Percentiles rank a stretch among this genome's conserved stretches.
phyloP scores from a whole-genome alignment of 2,797 vertebrate species.

The Kryptolebias ocellatus region DNA sequence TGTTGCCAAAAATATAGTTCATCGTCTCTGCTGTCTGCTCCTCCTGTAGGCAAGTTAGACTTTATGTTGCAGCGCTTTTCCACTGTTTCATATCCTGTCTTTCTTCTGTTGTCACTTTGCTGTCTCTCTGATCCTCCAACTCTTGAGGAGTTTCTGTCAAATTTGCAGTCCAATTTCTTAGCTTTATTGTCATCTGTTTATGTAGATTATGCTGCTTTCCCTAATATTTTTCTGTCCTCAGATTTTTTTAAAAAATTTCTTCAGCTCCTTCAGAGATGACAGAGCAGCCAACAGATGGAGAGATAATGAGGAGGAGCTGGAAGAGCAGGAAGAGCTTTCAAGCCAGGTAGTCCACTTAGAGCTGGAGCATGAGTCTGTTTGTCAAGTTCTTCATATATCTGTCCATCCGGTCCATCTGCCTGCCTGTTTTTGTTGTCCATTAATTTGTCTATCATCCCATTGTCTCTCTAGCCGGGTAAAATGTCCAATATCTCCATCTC shows the following conservation, averaged over 20 bases:
- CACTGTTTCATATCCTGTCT: conserved; percentile 49
- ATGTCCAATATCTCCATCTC: conserved; percentile 55
- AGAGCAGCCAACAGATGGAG: conserved; percentile 58
- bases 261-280: conserved; percentile 42
- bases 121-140: conserved; percentile 3
- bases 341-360: conserved; percentile 61
- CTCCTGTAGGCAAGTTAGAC: conserved; percentile 31
- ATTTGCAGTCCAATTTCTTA: conserved; percentile 25
- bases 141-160: conserved; percentile 31
- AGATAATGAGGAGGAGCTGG: conserved; percentile 52
- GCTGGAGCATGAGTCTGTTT: conserved; percentile 41
- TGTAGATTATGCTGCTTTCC: conserved; percentile 17
- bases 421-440: conserved; percentile 23
- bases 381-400: conserved; percentile 33
- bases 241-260: conserved; percentile 33
- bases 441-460: conserved; percentile 60
- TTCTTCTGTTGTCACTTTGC: conserved; percentile 23
- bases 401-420: conserved; percentile 35
- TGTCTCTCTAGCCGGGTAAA: conserved; percentile 55
- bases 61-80: conserved; percentile 43
- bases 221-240: conserved; percentile 26
- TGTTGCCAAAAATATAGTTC: conserved; percentile 99
- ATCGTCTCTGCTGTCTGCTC: conserved; percentile 78
- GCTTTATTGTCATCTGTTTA: conserved; percentile 18
- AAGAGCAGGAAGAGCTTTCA: conserved; percentile 59